Conservation (phyloP, 1,140 invertebrate genomes). For the Lysiphlebus fabarum region DNA sequence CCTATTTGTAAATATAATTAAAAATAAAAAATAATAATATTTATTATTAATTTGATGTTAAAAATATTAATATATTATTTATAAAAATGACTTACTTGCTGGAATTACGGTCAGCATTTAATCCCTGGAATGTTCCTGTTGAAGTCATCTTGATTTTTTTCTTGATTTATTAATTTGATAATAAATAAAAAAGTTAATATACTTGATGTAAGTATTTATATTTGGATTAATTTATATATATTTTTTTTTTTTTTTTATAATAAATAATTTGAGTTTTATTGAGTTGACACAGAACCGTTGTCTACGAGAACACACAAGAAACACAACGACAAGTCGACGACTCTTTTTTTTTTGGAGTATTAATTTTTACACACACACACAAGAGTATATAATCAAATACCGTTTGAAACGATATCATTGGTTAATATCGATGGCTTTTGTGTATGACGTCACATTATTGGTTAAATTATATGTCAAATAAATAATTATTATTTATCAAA, state of each 20-base stretch:
- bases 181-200: neutral
- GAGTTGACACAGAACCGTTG: conserved; percentile 18
- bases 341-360: conserved; percentile 28
- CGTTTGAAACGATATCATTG: conserved; percentile 33
- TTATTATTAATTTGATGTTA: too few relatives aligned
- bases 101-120: conserved; percentile 36
- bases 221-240: too few relatives aligned
- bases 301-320: conserved; percentile 26
- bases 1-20: too few relatives aligned
- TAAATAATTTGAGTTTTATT: conserved; percentile 11
- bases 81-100: conserved; percentile 43
- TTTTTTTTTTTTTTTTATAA: conserved; percentile 12
- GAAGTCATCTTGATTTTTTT: conserved; percentile 39
- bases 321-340: conserved; percentile 14
- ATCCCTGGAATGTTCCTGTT: conserved; percentile 43
- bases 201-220: too few relatives aligned
- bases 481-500: neutral
- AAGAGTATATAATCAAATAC: conserved; percentile 41
- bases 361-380: too few relatives aligned
- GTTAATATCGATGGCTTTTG: conserved; percentile 22
- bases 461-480: too few relatives aligned
- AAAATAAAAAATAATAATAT: too few relatives aligned
- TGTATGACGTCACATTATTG: conserved; percentile 28
- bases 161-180: conserved; percentile 12
- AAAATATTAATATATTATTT: too few relatives aligned